A percentile compares a stretch with the other conserved stretches of the same genome.
Evolutionary conservation across 1,140 invertebrate species (phyloP).

Genomic region (Daktulosphaira vitifoliae): DNA sequence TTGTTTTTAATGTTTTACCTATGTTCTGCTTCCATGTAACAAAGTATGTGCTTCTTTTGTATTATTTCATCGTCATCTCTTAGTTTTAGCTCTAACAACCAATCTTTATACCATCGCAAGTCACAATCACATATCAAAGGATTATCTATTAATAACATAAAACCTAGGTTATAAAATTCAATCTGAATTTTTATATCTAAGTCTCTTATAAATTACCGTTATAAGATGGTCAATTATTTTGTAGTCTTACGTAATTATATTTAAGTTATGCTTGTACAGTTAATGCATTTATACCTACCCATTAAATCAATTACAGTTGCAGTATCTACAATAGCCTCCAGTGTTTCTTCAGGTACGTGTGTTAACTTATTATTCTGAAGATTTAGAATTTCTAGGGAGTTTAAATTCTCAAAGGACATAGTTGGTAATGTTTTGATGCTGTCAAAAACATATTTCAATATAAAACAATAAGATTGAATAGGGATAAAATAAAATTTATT

Average conservation of each 20-base stretch:
- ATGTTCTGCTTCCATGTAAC: constrained; percentile 45
- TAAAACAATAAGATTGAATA: not conserved
- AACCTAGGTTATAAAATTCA: not conserved
- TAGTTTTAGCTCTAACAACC: constrained; percentile 63
- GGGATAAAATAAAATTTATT: constrained; percentile 41
- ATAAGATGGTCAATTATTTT: not conserved
- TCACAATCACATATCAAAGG: constrained; percentile 79
- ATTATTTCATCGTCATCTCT: constrained; percentile 76
- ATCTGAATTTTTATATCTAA: constrained; percentile 6
- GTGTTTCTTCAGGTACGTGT: constrained; percentile 75
- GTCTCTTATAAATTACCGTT: not conserved
- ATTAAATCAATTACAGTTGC: constrained; percentile 74
- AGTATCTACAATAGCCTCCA: constrained; percentile 77
- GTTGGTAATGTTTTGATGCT: constrained; percentile 69
- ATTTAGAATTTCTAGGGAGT: constrained; percentile 77
- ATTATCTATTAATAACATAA: constrained; percentile 64
- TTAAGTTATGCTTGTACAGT: no score
- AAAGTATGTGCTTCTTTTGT: constrained; percentile 72
- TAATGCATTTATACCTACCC: constrained; percentile 56
- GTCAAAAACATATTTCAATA: constrained; percentile 40
- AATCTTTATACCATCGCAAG: constrained; percentile 70
- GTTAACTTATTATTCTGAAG: constrained; percentile 78
- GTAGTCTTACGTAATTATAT: no score
- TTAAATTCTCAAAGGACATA: constrained; percentile 73
- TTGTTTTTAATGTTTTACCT: no score